Evolutionary conservation across 2,797 vertebrate genomes (phyloP).

Genomic region (Enteromius trimaculatus): DNA sequence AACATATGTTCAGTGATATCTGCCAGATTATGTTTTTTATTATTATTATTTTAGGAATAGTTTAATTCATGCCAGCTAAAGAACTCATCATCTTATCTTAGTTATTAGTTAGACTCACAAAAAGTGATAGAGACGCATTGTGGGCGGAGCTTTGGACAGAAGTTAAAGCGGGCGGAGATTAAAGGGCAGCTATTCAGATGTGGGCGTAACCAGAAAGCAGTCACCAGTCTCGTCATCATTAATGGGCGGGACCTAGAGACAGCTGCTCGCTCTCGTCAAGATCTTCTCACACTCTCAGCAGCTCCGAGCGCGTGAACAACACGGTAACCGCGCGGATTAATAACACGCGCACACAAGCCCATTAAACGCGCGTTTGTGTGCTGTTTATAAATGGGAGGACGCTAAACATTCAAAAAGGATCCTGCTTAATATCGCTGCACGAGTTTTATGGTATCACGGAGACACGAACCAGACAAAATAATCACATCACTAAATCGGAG

Average conservation of each 20-base stretch:
- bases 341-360: conserved; percentile 46
- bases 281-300: conserved; percentile 52
- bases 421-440: background rate
- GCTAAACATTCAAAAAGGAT: conserved; percentile 7
- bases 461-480: conserved; percentile 22
- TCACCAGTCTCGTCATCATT: conserved; percentile 74
- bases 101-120: conserved; percentile 60
- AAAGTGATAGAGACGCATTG: conserved; percentile 70
- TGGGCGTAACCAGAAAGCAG: conserved; percentile 70
- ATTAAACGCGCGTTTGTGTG: background rate
- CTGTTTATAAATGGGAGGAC: background rate
- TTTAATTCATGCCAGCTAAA: background rate
- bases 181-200: conserved; percentile 48
- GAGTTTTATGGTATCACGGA: conserved; percentile 2
- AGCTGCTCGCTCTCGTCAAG: conserved; percentile 81
- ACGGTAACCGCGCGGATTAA: conserved; percentile 12
- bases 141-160: conserved; percentile 57
- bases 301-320: background rate
- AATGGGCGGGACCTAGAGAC: conserved; percentile 44
- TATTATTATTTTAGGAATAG: background rate
- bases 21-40: background rate
- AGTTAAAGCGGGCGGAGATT: background rate
- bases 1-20: background rate
- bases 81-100: background rate
- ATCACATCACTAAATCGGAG: conserved; percentile 2